Evolutionary conservation across 2,113 vertebrate genomes (phyloP).

Genomic region (Pseudolaguvia tuberculata): DNA sequence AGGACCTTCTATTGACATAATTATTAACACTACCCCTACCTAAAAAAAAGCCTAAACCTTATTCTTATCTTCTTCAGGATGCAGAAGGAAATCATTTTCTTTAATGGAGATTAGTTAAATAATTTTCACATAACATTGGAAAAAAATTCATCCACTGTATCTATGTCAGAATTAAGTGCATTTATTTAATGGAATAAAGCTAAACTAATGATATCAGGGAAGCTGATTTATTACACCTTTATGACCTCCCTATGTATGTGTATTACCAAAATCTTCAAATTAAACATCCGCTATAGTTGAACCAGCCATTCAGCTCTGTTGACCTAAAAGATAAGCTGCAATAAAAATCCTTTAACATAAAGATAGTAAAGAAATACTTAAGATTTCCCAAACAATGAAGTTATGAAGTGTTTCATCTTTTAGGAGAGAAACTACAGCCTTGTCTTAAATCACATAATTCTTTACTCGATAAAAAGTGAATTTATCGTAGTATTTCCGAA

Average conservation of each 20-base stretch:
- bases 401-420: neutral
- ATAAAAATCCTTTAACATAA: neutral
- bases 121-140: neutral
- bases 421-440: neutral
- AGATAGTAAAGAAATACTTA: too few relatives aligned
- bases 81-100: neutral
- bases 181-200: neutral
- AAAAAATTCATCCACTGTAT: neutral
- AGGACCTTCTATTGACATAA: conserved; percentile 2
- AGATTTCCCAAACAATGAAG: too few relatives aligned
- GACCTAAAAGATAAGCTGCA: neutral
- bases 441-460: too few relatives aligned
- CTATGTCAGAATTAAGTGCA: neutral
- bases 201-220: neutral
- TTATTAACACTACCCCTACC: neutral
- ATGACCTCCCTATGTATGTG: neutral
- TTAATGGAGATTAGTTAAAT: neutral
- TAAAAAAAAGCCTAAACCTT: neutral
- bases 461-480: too few relatives aligned
- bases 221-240: conserved; percentile 13
- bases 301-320: conserved; percentile 25
- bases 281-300: conserved; percentile 25
- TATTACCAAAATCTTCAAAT: conserved; percentile 32
- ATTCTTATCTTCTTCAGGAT: too few relatives aligned
- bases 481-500: too few relatives aligned